Evolutionary conservation across 2,113 vertebrate genomes (phyloP).

Genomic region (Sapajus apella): DNA sequence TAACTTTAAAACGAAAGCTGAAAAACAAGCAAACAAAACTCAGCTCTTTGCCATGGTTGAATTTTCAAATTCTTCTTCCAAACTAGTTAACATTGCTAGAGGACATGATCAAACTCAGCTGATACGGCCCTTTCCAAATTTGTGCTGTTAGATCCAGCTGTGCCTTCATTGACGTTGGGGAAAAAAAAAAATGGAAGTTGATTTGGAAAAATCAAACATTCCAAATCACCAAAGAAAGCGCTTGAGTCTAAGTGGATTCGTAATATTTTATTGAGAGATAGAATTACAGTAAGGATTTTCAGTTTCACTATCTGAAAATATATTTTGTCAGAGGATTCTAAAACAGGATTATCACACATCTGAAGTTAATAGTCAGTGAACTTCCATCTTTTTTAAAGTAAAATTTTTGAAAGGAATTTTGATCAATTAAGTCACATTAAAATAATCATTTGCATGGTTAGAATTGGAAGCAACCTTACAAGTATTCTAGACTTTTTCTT

Average conservation of each 20-base stretch:
- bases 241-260: slow-evolving; percentile 5
- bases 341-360: not conserved
- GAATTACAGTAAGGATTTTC: slow-evolving; percentile 13
- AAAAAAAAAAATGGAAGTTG: not conserved
- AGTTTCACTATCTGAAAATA: not conserved
- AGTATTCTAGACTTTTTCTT: not conserved
- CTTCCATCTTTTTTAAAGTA: not conserved
- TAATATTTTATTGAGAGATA: slow-evolving; percentile 39
- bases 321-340: not conserved
- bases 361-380: slow-evolving; percentile 19
- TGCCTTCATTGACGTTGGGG: not conserved
- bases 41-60: slow-evolving; percentile 2
- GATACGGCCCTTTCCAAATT: not conserved
- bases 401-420: slow-evolving; percentile 46
- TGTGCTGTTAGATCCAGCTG: slow-evolving; percentile 23
- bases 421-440: slow-evolving; percentile 24
- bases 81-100: not conserved
- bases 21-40: not conserved
- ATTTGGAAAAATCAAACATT: slow-evolving; percentile 28
- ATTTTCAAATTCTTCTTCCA: not conserved
- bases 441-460: not conserved
- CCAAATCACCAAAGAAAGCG: not conserved
- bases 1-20: slow-evolving; percentile 43
- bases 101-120: not conserved
- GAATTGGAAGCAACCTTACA: not conserved